Percentiles rank a stretch among this genome's conserved stretches.
phyloP scores from a whole-genome alignment of 2,888 invertebrate species.

The Bimastos eiseni region DNA sequence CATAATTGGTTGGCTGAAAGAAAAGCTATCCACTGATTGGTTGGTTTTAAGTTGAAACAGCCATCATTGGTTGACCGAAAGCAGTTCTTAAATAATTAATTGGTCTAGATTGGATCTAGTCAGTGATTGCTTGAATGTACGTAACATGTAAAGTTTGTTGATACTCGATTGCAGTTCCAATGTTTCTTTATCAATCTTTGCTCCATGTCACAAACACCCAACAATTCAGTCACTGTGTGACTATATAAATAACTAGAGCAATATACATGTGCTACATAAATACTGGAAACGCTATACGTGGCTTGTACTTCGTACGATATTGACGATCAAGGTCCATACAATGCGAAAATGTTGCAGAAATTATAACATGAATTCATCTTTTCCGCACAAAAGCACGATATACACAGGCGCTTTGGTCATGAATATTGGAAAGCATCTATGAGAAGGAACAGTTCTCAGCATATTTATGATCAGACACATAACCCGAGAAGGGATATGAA shows the following conservation, averaged over 20 bases:
- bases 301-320: neutral
- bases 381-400: neutral
- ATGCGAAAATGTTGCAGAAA: neutral
- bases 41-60: neutral
- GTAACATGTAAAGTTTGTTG: no score
- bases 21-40: neutral
- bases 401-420: neutral
- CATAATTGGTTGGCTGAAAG: neutral
- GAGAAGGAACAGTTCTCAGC: neutral
- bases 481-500: neutral
- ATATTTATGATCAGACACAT: neutral
- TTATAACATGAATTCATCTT: neutral
- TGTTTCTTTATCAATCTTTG: no score
- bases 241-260: slow-evolving; percentile 6
- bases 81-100: neutral
- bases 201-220: neutral
- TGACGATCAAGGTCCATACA: neutral
- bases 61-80: neutral
- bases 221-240: neutral
- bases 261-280: neutral
- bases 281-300: neutral
- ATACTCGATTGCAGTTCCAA: no score
- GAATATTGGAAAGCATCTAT: neutral
- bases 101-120: neutral
- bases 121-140: no score